These are phyloP conservation scores for Varanus salvator DNA, from an alignment of 2,113 vertebrate species.

Conservation along the genomic window DNA sequence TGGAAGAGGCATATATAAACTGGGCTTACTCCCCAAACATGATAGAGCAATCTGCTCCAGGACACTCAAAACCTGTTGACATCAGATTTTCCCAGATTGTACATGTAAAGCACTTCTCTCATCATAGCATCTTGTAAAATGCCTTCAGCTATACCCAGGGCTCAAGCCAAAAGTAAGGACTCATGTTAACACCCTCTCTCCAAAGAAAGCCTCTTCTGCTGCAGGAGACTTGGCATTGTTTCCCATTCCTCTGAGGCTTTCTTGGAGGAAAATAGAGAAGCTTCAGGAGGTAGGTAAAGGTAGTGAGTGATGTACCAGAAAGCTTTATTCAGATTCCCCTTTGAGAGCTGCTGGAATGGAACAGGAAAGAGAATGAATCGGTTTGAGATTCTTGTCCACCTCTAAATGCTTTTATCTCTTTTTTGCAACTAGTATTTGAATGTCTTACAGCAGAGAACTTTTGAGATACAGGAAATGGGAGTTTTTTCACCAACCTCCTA, in stretches of 20 bases:
- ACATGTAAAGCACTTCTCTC: not conserved
- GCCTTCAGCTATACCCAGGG: too few species aligned
- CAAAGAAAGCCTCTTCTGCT: not conserved
- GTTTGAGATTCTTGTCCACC: not conserved
- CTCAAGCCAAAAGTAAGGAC: too few species aligned
- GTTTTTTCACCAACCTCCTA: not conserved
- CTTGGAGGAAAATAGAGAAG: not conserved
- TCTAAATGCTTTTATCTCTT: not conserved
- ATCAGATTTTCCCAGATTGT: too few species aligned
- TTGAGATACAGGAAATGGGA: not conserved
- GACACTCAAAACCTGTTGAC: too few species aligned
- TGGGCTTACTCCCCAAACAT: too few species aligned
- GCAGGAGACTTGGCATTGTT: not conserved
- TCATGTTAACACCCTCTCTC: too few species aligned
- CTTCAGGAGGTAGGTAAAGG: not conserved
- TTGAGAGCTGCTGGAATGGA: not conserved
- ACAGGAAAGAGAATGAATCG: not conserved
- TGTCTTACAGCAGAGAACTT: not conserved
- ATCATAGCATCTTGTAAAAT: not conserved
- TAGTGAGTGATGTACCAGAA: not conserved
- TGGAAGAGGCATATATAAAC: too few species aligned
- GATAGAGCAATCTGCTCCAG: too few species aligned
- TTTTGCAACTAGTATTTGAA: not conserved
- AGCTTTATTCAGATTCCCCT: not conserved
- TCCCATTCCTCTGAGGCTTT: not conserved